phyloP scores from a whole-genome alignment of 2,888 invertebrate species.

The Synergus japonicus region DNA sequence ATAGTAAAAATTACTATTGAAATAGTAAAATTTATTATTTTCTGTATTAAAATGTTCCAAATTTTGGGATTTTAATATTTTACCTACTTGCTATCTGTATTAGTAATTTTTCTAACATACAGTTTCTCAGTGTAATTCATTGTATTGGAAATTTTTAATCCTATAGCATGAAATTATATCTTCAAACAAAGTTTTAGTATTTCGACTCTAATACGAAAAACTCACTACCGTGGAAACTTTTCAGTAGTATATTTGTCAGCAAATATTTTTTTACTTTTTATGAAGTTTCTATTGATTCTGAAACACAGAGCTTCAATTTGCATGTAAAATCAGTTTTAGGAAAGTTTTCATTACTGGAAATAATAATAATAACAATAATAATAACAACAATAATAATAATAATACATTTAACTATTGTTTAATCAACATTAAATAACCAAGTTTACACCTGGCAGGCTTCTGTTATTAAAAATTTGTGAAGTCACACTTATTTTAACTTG shows the following conservation, averaged over 20 bases:
- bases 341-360: no score
- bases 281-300: not conserved
- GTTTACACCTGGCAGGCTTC: not conserved
- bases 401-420: no score
- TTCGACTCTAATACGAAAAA: not conserved
- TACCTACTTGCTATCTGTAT: no score
- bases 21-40: no score
- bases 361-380: no score
- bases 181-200: not conserved
- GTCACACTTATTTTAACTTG: not conserved
- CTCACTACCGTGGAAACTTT: not conserved
- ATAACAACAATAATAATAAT: no score
- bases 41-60: no score
- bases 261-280: not conserved
- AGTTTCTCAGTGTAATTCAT: no score
- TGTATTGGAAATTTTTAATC: not conserved
- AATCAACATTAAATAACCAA: no score
- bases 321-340: not conserved
- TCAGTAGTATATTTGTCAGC: not conserved
- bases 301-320: not conserved
- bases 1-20: no score
- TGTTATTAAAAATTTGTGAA: not conserved
- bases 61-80: no score
- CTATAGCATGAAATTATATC: not conserved
- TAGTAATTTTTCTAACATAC: no score